Base-by-base conservation (phyloP, 2,113 vertebrate species). In the Sarotherodon lohbergeri region DNA sequence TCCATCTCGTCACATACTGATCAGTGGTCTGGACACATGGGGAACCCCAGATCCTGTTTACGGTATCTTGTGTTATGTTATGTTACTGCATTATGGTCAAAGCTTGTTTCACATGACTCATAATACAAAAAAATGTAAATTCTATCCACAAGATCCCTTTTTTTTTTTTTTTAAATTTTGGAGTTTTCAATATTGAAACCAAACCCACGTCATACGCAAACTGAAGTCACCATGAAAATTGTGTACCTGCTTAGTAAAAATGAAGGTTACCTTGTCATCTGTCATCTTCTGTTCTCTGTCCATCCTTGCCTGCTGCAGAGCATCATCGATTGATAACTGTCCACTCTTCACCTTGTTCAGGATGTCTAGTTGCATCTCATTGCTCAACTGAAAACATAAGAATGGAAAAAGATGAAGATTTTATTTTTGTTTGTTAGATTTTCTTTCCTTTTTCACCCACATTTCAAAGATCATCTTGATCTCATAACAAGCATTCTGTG, bases 261-360 rank as follows among this genome's bases (percentile, higher is more conserved):
- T 34, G 4, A 50, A 24, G 9, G 27, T 52, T 78, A 95, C 94
- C 93, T 94, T 81, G 2, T 91, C 83, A 9, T 56, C 10, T 34
- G 63, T 8, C 19, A 7, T 52, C n/a, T 29, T 83, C 52, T 76
- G 59, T 5, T 14, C 89, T 9, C 36, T 6, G 10, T 93, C 94
- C 80, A 83, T 95, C 87, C 91, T 94, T 56, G 96, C 97, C 93
- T 96, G 85, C 52, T 88, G 83, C 82, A 97, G 94, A 50, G 96
- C 97, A 9, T 95, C 97, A 0, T 97, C 96, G 4, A 97, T 95
- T 81, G 96, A 96, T 86, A 96, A 66, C 89, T 97, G 95, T 59
- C 97, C 97, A 1, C 86, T 97, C 95, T 96, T 98, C 84, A 97
- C 96, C 94, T 90, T 96, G 34, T 93, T 96, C 96, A 97, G 95